These are phyloP conservation scores for Drosophila lowei DNA, from an alignment of 1,140 invertebrate species.

Conservation along the genomic window DNA sequence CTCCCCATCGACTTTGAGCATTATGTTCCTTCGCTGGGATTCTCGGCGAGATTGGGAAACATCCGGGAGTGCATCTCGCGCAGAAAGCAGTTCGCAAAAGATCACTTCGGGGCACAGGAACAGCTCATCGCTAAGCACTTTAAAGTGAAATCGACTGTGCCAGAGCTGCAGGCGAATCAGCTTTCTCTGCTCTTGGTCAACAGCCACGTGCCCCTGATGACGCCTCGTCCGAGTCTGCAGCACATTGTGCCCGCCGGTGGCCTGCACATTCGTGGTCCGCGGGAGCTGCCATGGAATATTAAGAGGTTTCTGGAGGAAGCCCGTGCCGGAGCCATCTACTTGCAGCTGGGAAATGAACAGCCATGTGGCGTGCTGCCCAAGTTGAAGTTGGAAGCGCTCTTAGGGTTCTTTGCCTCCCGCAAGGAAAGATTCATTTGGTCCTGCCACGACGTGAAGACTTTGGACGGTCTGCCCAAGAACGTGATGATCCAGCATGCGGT, in stretches of 20 bases:
- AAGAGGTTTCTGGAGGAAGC: slow-evolving; percentile 83
- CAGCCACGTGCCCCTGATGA: slow-evolving; percentile 76
- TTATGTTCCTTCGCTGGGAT: slow-evolving; percentile 34
- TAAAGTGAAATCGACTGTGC: slow-evolving; percentile 71
- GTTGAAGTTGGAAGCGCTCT: slow-evolving; percentile 77
- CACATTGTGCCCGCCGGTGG: slow-evolving; percentile 80
- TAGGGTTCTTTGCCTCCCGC: slow-evolving; percentile 81
- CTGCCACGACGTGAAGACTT: slow-evolving; percentile 81
- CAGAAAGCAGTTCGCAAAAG: slow-evolving; percentile 53
- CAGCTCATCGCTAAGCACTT: slow-evolving; percentile 69
- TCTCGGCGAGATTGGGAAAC: slow-evolving; percentile 48
- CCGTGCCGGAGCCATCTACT: slow-evolving; percentile 84
- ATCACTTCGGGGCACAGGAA: slow-evolving; percentile 64
- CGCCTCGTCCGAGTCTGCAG: slow-evolving; percentile 58
- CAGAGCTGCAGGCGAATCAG: slow-evolving; percentile 84
- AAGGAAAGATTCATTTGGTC: slow-evolving; percentile 85
- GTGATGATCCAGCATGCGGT: slow-evolving; percentile 84
- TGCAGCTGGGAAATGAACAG: slow-evolving; percentile 84
- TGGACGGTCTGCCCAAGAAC: slow-evolving; percentile 83
- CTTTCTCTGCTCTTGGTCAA: slow-evolving; percentile 80
- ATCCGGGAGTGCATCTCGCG: slow-evolving; percentile 52
- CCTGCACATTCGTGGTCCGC: slow-evolving; percentile 73
- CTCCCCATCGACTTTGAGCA: slow-evolving; percentile 60
- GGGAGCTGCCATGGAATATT: slow-evolving; percentile 82
- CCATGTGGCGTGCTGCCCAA: slow-evolving; percentile 65